Evolutionary conservation across 2,797 vertebrate genomes (phyloP).

Genomic region (Chiropotes sagulatus): DNA sequence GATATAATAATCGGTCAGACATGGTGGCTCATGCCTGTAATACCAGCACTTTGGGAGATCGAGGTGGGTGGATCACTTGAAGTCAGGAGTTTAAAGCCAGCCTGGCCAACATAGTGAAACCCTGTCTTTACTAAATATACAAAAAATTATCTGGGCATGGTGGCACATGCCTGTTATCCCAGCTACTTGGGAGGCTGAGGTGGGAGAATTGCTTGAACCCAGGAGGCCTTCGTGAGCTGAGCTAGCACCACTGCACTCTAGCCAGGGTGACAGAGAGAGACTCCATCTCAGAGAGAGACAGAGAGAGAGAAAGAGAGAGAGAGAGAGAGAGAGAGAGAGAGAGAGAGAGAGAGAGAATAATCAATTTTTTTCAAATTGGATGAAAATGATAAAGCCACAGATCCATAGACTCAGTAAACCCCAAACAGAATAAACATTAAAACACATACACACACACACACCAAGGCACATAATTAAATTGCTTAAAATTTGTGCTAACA

Average conservation of each 20-base stretch:
- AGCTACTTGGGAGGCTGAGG: not conserved
- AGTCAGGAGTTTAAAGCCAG: not conserved
- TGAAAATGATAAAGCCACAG: not conserved
- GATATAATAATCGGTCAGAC: not conserved
- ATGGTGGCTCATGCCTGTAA: not conserved
- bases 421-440: not conserved
- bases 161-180: not conserved
- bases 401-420: not conserved
- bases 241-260: not conserved
- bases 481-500: not conserved
- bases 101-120: not conserved
- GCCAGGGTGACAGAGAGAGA: not conserved
- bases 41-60: not conserved
- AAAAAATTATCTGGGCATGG: not conserved
- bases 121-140: not conserved
- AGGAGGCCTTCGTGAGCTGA: not conserved
- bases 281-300: not conserved
- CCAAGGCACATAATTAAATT: not conserved
- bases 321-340: no score
- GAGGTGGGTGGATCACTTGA: not conserved
- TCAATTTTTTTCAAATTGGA: not conserved
- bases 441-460: not conserved
- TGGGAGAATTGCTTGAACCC: not conserved
- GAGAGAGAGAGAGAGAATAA: not conserved
- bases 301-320: no score